Conservation (phyloP, 2,113 vertebrate genomes). For the Carlito syrichta region DNA sequence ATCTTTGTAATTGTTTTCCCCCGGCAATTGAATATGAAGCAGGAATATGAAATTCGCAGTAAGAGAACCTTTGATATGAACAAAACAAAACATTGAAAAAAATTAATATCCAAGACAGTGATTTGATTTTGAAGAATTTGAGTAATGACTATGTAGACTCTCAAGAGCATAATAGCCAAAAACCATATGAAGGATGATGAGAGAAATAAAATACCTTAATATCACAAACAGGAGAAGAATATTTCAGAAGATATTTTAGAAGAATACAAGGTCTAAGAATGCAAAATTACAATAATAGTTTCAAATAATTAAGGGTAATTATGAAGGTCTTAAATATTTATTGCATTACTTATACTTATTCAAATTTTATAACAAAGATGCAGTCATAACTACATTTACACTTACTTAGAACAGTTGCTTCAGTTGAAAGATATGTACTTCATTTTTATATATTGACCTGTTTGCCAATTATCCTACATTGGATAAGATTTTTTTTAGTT, state of each 20-base stretch:
- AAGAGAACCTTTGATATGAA: conserved; percentile 7
- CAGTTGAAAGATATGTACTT: not conserved
- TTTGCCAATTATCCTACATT: not conserved
- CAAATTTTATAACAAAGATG: conserved; percentile 24
- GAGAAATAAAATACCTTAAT: conserved; percentile 34
- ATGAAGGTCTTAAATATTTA: conserved; percentile 16
- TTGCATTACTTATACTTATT: conserved; percentile 28
- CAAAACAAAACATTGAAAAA: conserved; percentile 5
- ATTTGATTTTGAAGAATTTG: conserved; percentile 36
- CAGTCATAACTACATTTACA: not conserved
- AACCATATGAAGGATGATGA: not conserved
- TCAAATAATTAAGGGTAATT: not conserved
- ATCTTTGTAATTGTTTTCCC: not conserved
- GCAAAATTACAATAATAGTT: not conserved
- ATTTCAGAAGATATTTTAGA: too few relatives aligned
- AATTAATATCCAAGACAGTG: not conserved
- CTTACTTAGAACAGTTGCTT: conserved; percentile 9
- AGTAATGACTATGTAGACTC: conserved; percentile 25
- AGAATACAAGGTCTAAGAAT: conserved; percentile 11
- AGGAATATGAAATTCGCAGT: not conserved
- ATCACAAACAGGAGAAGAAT: not conserved
- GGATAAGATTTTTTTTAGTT: not conserved
- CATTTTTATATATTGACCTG: not conserved
- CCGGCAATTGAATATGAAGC: too few relatives aligned
- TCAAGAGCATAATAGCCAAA: not conserved